phyloP scores from a whole-genome alignment of 2,888 invertebrate genomes.

The Drepanosiphum platanoidis region DNA sequence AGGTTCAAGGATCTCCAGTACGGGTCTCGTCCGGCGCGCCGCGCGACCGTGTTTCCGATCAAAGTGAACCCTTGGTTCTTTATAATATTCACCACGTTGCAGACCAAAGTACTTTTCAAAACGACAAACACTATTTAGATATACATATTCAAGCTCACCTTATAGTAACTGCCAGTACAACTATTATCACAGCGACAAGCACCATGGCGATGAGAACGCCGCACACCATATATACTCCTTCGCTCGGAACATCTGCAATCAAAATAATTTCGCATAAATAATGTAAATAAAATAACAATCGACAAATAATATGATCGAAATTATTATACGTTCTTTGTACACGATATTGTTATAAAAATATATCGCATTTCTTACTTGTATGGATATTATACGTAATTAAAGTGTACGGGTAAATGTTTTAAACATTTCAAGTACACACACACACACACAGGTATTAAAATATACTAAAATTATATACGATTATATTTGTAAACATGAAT shows the following conservation, averaged over 20 bases:
- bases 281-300: no score
- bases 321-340: slow-evolving; percentile 25
- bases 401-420: no score
- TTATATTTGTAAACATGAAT: background rate
- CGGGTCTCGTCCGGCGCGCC: slow-evolving; percentile 32
- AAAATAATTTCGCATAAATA: no score
- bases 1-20: slow-evolving; percentile 61
- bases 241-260: slow-evolving; percentile 84
- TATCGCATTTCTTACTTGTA: background rate
- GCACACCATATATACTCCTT: slow-evolving; percentile 86
- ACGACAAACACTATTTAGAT: background rate
- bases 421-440: no score
- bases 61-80: slow-evolving; percentile 4
- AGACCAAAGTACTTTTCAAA: slow-evolving; percentile 38
- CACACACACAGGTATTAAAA: no score
- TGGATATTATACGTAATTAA: background rate
- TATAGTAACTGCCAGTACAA: slow-evolving; percentile 82
- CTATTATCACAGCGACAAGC: slow-evolving; percentile 81
- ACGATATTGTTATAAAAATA: background rate
- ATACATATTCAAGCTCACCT: slow-evolving; percentile 72
- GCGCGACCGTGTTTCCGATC: background rate
- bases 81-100: background rate
- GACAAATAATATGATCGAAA: no score
- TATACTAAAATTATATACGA: background rate
- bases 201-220: slow-evolving; percentile 86